Conservation (phyloP, 2,113 vertebrate species). For the Xiphias gladius region DNA sequence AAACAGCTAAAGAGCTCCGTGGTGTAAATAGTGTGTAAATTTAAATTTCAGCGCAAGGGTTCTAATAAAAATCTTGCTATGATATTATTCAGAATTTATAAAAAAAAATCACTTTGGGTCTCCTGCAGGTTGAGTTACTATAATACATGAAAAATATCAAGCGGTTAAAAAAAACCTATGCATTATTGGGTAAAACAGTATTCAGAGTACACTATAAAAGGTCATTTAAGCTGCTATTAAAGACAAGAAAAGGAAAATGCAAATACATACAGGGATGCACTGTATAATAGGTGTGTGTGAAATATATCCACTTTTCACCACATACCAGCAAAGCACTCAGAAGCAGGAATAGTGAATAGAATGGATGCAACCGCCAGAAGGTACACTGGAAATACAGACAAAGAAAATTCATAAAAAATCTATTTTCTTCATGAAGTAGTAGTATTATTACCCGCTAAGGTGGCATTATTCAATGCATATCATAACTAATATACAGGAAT, state of each 20-base stretch:
- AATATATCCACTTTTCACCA: neutral
- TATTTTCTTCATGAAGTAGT: neutral
- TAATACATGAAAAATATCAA: neutral
- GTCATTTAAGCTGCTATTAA: neutral
- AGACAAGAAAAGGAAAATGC: neutral
- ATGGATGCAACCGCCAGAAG: accelerated
- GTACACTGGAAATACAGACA: conserved; percentile 13
- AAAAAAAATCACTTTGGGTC: neutral
- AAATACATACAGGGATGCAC: neutral
- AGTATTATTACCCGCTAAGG: neutral
- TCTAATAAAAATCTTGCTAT: too few species aligned
- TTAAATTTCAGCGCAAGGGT: neutral
- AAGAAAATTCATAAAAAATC: neutral
- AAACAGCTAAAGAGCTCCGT: neutral
- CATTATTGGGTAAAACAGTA: neutral
- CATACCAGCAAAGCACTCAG: conserved; percentile 1
- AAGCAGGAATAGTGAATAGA: accelerated
- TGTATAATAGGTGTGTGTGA: neutral
- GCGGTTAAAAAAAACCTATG: neutral
- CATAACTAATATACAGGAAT: neutral
- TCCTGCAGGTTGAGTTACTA: neutral
- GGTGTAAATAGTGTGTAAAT: neutral
- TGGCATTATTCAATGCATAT: neutral
- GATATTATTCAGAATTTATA: too few species aligned
- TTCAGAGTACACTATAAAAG: neutral